Base-by-base conservation (phyloP, 2,113 vertebrate species). In the Triplophysa rosa region DNA sequence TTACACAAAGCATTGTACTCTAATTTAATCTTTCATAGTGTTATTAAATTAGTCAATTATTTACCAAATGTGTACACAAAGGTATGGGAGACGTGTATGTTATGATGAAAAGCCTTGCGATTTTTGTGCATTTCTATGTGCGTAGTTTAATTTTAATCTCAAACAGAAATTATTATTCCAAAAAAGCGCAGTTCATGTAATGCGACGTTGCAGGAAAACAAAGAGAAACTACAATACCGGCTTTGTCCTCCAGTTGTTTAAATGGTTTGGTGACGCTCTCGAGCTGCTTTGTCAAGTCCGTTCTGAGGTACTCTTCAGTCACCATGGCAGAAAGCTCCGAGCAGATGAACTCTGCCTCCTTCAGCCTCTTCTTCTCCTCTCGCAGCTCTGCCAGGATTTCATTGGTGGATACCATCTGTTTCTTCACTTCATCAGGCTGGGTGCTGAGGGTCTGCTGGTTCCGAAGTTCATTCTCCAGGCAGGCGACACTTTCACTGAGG, bases 251-350 rank as follows among this genome's bases (percentile, higher is more conserved):
- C 76, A 98, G 91, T 69, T 96, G 95, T 87, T 92, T 95, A 85
- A 97, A 95, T 0, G 93, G 94, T 82, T 96, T 99, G 87, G 93
- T 87, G 90, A 98, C 87, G 67, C 89, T 90, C 19, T 99, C 96
- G 84, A 99, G 88, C 79, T 99, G 98, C 81, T 96, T 92, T 2
- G 80, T 88, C 14, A 99, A 92, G 86, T 98, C 96, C 68, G 94
- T 95, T 91, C 95, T 96, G 83, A 99, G 91, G 89, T 98, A 99
- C 29, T 97, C 95, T 84, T 99, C 97, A 58, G 91, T 94, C 74
- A 99, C 95, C 87, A 99, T 91, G 0, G 89, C 69, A 8, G 93
- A 94, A 73, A 99, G 92, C 65, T 98, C 95, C 29, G 93, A 88
- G 58, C 95, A 95, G 72, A 98, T 86, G 14, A 59, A 37, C 88